Percentiles rank a stretch among this genome's conserved stretches.
These are phyloP conservation scores for Bovichtus diacanthus DNA, from an alignment of 2,797 vertebrate genomes.

Conservation along the genomic window DNA sequence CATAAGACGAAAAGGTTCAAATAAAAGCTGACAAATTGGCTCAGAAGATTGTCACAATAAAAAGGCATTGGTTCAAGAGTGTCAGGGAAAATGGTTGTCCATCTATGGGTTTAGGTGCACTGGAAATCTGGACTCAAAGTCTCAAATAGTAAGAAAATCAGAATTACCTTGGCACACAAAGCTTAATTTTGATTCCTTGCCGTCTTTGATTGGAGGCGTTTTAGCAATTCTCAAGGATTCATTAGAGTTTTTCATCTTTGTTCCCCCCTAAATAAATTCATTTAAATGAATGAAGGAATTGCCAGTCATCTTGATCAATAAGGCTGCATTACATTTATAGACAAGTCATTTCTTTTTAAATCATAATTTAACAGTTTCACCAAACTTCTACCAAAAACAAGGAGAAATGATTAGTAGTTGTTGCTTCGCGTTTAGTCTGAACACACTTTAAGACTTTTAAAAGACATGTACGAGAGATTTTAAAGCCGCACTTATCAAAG, in stretches of 20 bases:
- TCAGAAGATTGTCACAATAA: slow-evolving; percentile 46
- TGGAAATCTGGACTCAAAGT: background rate
- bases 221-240: fast-evolving
- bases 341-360: background rate
- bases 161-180: background rate
- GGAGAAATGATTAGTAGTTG: no score
- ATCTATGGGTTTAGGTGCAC: background rate
- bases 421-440: no score
- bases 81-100: background rate
- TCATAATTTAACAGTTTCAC: background rate
- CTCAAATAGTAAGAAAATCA: background rate
- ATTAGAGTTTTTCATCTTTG: background rate
- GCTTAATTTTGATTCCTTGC: background rate
- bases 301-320: background rate
- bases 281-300: background rate
- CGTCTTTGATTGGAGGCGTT: background rate
- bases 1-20: background rate
- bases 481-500: background rate
- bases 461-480: background rate
- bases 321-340: background rate
- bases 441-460: background rate
- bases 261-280: background rate
- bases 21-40: background rate
- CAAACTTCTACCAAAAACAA: background rate
- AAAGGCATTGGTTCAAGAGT: slow-evolving; percentile 16